Evolutionary conservation across 2,113 vertebrate genomes (phyloP).

Genomic region (Sialia sialis): DNA sequence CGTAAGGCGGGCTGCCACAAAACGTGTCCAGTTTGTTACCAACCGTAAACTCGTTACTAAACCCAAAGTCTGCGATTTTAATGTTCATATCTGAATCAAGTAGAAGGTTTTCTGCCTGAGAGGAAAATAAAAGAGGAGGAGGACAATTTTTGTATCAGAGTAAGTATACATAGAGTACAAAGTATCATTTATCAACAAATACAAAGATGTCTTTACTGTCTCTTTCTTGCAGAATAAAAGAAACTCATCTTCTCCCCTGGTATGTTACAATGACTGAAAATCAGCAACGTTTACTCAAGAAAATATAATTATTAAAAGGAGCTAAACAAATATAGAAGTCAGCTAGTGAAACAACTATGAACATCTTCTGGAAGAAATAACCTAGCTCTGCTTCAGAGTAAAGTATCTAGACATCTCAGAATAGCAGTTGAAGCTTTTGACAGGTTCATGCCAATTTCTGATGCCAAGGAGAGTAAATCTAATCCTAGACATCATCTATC

Average conservation of each 20-base stretch:
- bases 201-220: not conserved
- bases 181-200: not conserved
- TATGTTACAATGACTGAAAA: not conserved
- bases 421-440: not conserved
- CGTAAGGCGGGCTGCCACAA: conserved; percentile 94
- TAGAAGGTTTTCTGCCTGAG: conserved; percentile 94
- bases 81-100: conserved; percentile 98
- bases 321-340: not conserved
- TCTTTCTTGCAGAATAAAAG: not conserved
- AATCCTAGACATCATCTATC: not conserved
- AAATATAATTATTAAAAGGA: not conserved
- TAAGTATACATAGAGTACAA: not conserved
- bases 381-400: not conserved
- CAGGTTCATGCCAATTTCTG: not conserved
- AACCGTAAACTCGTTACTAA: conserved; percentile 96
- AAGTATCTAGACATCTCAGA: not conserved
- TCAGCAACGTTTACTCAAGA: not conserved
- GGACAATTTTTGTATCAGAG: not conserved
- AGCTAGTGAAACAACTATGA: not conserved
- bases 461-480: not conserved
- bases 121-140: conserved; percentile 42
- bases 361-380: not conserved
- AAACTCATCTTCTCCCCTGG: not conserved
- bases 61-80: conserved; percentile 98
- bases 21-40: conserved; percentile 97